A percentile compares a stretch with the other conserved stretches of the same genome.
phyloP scores from a whole-genome alignment of 2,797 vertebrate genomes.

The Numenius phaeopus region DNA sequence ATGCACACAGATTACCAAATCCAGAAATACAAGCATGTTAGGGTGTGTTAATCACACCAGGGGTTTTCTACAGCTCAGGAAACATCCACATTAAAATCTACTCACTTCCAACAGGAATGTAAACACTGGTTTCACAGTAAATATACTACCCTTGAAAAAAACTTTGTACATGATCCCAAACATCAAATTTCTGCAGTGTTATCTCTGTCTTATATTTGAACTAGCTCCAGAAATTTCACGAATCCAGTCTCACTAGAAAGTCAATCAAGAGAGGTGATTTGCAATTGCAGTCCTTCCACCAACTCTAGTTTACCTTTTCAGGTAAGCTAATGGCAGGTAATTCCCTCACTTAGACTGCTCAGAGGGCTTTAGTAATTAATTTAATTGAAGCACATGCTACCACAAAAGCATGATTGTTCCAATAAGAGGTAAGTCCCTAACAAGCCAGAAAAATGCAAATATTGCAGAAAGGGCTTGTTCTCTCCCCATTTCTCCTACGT shows the following conservation, averaged over 20 bases:
- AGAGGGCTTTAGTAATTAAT: not conserved
- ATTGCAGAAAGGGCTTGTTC: not conserved
- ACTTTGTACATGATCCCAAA: accelerated
- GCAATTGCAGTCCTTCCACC: not conserved
- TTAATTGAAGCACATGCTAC: not conserved
- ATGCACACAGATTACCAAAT: not conserved
- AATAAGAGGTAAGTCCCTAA: not conserved
- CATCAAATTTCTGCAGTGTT: not conserved
- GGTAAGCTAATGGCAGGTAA: not conserved
- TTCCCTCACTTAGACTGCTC: not conserved
- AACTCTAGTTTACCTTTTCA: not conserved
- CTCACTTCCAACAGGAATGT: not conserved
- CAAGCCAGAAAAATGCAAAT: not conserved
- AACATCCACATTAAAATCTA: not conserved
- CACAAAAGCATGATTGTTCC: not conserved
- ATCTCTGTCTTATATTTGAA: not conserved
- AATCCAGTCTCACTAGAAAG: not conserved
- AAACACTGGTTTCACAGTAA: not conserved
- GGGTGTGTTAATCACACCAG: not conserved
- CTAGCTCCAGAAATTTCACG: not conserved
- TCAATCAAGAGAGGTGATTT: not conserved
- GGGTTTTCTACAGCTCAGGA: not conserved
- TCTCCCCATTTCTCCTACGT: not conserved
- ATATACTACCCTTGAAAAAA: not conserved
- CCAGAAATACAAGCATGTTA: not conserved